phyloP scores from a whole-genome alignment of 2,888 invertebrate genomes.

The Rhagophthalmus giganteus region DNA sequence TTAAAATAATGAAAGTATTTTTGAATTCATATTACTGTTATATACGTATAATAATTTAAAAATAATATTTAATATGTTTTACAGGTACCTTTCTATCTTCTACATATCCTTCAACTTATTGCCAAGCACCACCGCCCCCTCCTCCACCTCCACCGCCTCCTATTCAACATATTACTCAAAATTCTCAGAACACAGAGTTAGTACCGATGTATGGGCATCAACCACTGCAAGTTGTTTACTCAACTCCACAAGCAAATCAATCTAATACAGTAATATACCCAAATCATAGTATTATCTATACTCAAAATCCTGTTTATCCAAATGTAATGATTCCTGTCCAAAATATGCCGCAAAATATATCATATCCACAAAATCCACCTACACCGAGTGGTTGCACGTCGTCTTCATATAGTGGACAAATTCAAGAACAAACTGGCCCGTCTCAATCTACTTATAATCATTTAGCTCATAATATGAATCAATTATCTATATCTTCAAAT shows the following conservation, averaged over 20 bases:
- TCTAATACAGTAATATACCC: conserved; percentile 42
- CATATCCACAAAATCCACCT: conserved; percentile 41
- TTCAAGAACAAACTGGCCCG: conserved; percentile 21
- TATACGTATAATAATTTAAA: no score
- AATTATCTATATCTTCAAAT: conserved; percentile 9
- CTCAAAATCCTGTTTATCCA: conserved; percentile 36
- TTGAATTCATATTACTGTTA: no score
- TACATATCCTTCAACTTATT: conserved; percentile 28
- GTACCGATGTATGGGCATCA: conserved; percentile 34
- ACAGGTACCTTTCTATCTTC: conserved; percentile 31
- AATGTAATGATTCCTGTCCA: conserved; percentile 26
- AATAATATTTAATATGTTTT: conserved; percentile 18
- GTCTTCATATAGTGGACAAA: conserved; percentile 24
- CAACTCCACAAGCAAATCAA: conserved; percentile 26
- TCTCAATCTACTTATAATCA: conserved; percentile 12
- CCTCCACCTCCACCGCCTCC: conserved; percentile 17
- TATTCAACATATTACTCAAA: conserved; percentile 20
- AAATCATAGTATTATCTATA: conserved; percentile 45
- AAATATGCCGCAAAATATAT: conserved; percentile 24
- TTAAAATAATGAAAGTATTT: no score
- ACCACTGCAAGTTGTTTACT: conserved; percentile 35
- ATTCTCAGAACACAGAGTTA: conserved; percentile 33
- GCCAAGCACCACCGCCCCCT: conserved; percentile 12
- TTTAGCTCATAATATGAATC: conserved; percentile 14
- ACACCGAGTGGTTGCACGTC: conserved; percentile 47